Evolutionary conservation across 2,797 vertebrate species (phyloP).

Genomic region (Adelosebastes latens): DNA sequence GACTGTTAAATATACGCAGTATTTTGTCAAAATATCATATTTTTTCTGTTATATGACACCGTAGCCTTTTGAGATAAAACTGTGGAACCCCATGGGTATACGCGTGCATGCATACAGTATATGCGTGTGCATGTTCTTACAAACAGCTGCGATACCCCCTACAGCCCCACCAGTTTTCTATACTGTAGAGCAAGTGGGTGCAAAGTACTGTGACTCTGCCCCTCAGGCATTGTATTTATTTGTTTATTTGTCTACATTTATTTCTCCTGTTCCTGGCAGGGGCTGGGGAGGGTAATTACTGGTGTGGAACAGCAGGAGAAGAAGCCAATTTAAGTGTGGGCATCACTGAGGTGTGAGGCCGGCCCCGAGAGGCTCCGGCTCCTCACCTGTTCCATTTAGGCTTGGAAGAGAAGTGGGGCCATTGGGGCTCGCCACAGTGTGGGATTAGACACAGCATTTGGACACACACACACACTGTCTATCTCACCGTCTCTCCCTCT

Average conservation of each 20-base stretch:
- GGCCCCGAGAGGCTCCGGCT: conserved; percentile 53
- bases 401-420: conserved; percentile 53
- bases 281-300: conserved; percentile 70
- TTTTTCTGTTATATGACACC: not conserved
- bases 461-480: conserved; percentile 37
- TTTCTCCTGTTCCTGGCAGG: conserved; percentile 51
- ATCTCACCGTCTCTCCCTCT: conserved; percentile 31
- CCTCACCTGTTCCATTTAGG: conserved; percentile 75
- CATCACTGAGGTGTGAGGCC: conserved; percentile 68
- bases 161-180: conserved; percentile 6
- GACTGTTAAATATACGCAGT: conserved; percentile 1
- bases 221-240: conserved; percentile 57
- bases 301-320: conserved; percentile 72
- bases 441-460: conserved; percentile 73
- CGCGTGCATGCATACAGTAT: not conserved
- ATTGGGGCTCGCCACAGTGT: conserved; percentile 49
- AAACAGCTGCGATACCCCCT: conserved; percentile 4
- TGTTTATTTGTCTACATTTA: conserved; percentile 73
- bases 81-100: not conserved
- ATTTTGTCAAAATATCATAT: not conserved
- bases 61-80: not conserved
- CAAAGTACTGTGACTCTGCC: conserved; percentile 52
- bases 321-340: conserved; percentile 76
- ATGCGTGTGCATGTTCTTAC: not conserved
- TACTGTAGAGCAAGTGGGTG: conserved; percentile 42